These are phyloP conservation scores for Sarcoramphus papa DNA, from an alignment of 2,797 vertebrate species.

Conservation along the genomic window DNA sequence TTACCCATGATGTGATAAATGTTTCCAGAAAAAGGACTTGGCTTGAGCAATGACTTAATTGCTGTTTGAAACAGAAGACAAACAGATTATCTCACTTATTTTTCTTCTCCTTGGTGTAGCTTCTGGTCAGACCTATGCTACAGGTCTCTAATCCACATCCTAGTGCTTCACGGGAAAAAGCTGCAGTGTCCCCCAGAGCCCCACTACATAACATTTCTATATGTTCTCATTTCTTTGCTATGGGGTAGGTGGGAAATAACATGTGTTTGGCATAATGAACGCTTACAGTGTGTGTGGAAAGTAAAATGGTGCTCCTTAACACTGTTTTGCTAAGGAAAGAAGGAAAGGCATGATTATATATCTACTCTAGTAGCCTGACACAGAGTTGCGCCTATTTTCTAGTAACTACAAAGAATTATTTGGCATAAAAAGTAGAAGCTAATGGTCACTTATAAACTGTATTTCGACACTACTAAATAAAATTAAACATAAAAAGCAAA, in stretches of 20 bases:
- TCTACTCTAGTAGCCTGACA: neutral
- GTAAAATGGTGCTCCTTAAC: constrained; percentile 6
- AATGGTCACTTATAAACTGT: neutral
- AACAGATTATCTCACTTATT: neutral
- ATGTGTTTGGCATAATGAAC: neutral
- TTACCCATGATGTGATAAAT: constrained; percentile 91
- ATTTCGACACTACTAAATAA: neutral
- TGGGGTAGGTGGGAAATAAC: neutral
- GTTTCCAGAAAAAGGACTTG: constrained; percentile 89
- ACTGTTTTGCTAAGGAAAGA: neutral
- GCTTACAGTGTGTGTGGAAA: neutral
- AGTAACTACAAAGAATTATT: neutral
- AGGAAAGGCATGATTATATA: neutral
- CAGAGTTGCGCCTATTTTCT: neutral
- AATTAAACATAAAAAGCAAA: neutral
- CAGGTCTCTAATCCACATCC: neutral
- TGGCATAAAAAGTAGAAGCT: neutral
- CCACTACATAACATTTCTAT: neutral
- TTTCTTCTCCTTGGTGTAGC: neutral
- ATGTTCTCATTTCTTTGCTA: neutral
- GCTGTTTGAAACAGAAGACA: constrained; percentile 72
- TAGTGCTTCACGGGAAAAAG: neutral
- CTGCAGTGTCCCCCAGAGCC: neutral
- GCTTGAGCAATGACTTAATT: constrained; percentile 83
- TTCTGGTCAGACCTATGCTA: neutral